Conservation (phyloP, 2,113 vertebrate genomes). For the Murina feae region DNA sequence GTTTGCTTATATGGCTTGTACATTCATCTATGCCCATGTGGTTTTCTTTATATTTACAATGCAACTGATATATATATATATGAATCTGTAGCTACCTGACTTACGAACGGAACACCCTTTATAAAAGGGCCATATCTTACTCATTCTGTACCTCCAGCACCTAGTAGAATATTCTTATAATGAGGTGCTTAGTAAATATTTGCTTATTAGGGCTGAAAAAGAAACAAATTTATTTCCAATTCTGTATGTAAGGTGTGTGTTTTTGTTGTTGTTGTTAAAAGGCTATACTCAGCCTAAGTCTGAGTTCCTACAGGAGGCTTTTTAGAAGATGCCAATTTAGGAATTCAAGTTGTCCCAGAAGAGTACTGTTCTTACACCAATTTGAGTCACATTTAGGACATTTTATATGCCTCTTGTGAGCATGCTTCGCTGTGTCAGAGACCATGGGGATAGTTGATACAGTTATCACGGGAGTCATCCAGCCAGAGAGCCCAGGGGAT, state of each 20-base stretch:
- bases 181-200: neutral
- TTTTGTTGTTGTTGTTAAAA: neutral
- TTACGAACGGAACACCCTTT: neutral
- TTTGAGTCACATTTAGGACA: slow-evolving; percentile 20
- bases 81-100: neutral
- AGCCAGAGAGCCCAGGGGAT: neutral
- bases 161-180: neutral
- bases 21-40: neutral
- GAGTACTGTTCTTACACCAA: neutral
- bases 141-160: neutral
- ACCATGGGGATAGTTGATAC: neutral
- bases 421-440: neutral
- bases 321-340: neutral
- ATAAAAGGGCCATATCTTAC: neutral
- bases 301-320: neutral
- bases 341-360: neutral
- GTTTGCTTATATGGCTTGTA: neutral
- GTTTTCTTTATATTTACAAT: neutral
- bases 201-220: neutral
- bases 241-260: neutral
- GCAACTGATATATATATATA: neutral
- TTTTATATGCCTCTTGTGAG: neutral
- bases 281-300: neutral
- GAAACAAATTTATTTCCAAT: neutral
- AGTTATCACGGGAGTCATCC: neutral